Evolutionary conservation across 2,113 vertebrate species (phyloP), one percentile per base, ranked within the genome.

Genomic region (Pelodiscus sinensis): DNA sequence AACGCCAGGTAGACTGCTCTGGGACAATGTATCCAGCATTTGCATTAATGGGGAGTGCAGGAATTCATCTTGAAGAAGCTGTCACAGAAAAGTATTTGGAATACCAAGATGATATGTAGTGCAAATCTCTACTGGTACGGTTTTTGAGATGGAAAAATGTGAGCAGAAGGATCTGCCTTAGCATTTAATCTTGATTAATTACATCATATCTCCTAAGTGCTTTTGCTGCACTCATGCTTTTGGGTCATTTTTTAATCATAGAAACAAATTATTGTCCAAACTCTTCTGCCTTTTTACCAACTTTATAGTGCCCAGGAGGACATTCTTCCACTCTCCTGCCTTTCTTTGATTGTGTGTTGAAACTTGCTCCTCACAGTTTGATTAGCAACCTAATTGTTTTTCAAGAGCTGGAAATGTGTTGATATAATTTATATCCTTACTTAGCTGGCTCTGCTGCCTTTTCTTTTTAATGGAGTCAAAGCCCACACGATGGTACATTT

Each of bases 1-100:
- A 99, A 94, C 98, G 99, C 10, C 98, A 98, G 81, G 98, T 99
- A 93, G 99, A 99, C 88, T 99, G 99, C 85, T 99, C 99, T 0
- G 98, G 98, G 9, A 97, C 98, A 1, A 99, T 99, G 99, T 99
- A 98, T 95, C 99, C 99, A 1, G 99, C 98, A 0, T 99, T 99
- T 31, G 99, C 99, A 19, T 95, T 99, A 77, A 98, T 99, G 99
- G 99, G 99, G 6, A 97, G 99, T 0, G 99, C 98, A 0, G 98
- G 97, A 22, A 93, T 99, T 86, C 98, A 98, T 16, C 98, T 99
- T 15, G 98, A 99, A 84, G 98, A 99, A 81, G 95, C 98, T 31
- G 96, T 99, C 95, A 93, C 97, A 0, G 96, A 97, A 4, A 98
- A 98, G 79, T 98, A 97, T 2, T 95, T 98, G 81, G 97, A 98